These are phyloP conservation scores for Himalopsyche kuldschensis DNA, from an alignment of 2,888 invertebrate genomes.

Conservation along the genomic window DNA sequence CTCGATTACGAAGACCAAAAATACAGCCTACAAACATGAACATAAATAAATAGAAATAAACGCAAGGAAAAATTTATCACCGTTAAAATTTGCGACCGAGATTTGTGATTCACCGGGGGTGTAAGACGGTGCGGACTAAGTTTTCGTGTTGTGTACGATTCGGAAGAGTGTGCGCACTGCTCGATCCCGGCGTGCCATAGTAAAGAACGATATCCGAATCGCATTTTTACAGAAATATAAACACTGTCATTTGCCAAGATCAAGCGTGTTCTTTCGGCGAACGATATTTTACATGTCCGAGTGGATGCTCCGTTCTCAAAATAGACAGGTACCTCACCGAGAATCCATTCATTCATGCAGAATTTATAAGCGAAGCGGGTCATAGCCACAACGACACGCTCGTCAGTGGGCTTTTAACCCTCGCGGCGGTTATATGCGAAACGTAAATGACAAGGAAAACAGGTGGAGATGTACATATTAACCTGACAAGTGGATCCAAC, in stretches of 20 bases:
- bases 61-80: no score
- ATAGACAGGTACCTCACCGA: constrained; percentile 14
- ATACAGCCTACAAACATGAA: no score
- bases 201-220: background rate
- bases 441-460: background rate
- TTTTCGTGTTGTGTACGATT: background rate
- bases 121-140: no score
- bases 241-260: background rate
- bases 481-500: no score
- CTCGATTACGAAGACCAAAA: no score
- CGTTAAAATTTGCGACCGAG: no score
- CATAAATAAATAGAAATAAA: no score
- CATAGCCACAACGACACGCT: background rate
- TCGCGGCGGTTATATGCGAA: background rate
- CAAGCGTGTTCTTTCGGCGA: background rate
- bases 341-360: constrained; percentile 26
- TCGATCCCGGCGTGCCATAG: background rate
- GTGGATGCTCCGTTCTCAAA: constrained; percentile 2
- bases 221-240: constrained; percentile 1
- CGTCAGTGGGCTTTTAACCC: background rate
- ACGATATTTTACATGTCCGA: background rate
- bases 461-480: no score
- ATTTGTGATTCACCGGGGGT: no score
- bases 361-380: constrained; percentile 5
- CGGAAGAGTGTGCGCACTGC: background rate